phyloP scores from a whole-genome alignment of 1,140 invertebrate species.

The Agrypnia vestita region DNA sequence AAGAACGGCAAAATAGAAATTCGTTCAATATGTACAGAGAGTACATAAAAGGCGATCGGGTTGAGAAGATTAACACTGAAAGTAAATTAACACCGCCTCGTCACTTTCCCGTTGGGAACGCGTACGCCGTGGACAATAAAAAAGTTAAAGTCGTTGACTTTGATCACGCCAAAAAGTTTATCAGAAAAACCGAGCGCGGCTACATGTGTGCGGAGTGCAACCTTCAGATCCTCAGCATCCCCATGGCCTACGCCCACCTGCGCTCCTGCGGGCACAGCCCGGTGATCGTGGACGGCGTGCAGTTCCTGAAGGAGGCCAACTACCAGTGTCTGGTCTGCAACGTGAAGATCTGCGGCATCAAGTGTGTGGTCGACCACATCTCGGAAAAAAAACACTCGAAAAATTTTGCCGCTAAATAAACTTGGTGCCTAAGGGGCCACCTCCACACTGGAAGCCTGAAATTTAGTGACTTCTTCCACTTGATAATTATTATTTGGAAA shows the following conservation, averaged over 20 bases:
- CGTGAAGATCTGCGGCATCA: not conserved
- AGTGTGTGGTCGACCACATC: not conserved
- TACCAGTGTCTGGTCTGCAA: constrained; percentile 11
- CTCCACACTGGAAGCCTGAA: no score
- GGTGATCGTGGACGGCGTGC: constrained; percentile 6
- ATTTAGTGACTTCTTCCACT: no score
- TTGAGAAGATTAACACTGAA: not conserved
- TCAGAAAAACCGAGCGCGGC: not conserved
- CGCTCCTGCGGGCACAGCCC: constrained; percentile 10
- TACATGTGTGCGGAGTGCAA: constrained; percentile 13
- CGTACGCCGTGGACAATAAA: not conserved
- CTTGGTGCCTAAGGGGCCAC: no score
- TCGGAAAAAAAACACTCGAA: not conserved
- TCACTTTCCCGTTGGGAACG: not conserved
- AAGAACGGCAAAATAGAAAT: not conserved
- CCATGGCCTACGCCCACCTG: constrained; percentile 23
- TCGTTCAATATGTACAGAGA: not conserved
- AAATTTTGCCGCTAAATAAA: not conserved
- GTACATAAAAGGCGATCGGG: not conserved
- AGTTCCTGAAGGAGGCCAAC: constrained; percentile 20
- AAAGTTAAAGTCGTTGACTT: not conserved
- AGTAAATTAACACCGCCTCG: not conserved
- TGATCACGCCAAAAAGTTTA: not conserved
- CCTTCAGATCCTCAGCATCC: constrained; percentile 1
- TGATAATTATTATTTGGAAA: no score